Evolutionary conservation across 2,113 vertebrate genomes (phyloP), one percentile per base, ranked within the genome.

Genomic region (Tragelaphus strepsiceros): DNA sequence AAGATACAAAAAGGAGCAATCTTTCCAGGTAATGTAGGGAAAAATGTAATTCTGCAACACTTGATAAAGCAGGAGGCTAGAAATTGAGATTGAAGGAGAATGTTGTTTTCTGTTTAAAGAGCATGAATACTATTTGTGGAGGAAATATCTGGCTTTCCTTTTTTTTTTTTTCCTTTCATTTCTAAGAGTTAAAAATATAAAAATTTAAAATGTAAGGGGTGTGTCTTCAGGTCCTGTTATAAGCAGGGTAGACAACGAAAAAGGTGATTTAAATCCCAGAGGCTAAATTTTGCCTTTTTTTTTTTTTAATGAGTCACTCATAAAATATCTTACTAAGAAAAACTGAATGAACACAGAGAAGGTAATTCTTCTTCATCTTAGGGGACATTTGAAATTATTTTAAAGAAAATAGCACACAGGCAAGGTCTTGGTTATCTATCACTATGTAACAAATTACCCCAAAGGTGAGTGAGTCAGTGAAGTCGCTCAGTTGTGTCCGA

Each of bases 1-100:
- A 32, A 46, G 59, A 59, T 28, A 78, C 9, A 64, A 78, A 94
- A 87, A 98, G 80, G 92, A 49, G 16, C 92, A 78, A 80, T 94
- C 92, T 96, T 95, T 90, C 81, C 85, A 97, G 97, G 95, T 95
- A 88, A 96, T 82, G 95, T 62, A 54, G 90, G 90, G 88, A 82
- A 94, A 94, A 94, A 89, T 85, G 82, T 71, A 96, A 96, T 90
- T 97, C 93, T 85, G 90, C n/a, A 94, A 77, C 90, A 87, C 86
- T 93, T 49, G 95, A 28, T 92, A 90, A 95, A 98, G 93, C 71
- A 91, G 86, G 96, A 97, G 96, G 64, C 64, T 88, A 43, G 85
- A 77, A 58, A 82, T 6, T 32, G 84, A 77, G 95, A 94, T 8
- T 17, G 91, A 86, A 61, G 46, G 92, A 91, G 87, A 54, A 59